Base-by-base conservation (phyloP, 2,797 vertebrate genomes). In the Tenualosa ilisha region DNA sequence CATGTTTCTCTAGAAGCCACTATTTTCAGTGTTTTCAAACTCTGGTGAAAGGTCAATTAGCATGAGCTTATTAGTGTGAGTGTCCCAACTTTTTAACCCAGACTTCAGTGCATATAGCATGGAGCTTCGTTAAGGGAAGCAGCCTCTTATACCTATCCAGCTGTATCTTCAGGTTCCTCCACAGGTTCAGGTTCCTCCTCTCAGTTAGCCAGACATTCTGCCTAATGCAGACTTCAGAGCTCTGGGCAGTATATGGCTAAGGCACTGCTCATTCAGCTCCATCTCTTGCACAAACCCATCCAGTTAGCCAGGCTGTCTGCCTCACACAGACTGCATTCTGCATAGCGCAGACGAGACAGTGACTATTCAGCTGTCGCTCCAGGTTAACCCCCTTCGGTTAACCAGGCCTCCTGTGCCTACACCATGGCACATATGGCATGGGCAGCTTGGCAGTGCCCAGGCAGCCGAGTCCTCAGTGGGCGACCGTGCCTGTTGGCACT, bases 401-500 rank as follows among this genome's bases (percentile, higher is more conserved):
- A 22, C 3, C 20, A n/a, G 56, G 56, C 56, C 6, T 59, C 56
- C 20, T 59, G 20, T 22, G 56, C 56, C 20, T 3, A 22, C 15
- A 15, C 56, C 22, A 0, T 22, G 20, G 56, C 22, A 7, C 56
- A 59, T 65, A 26, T 65, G 61, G 61, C 61, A 24, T 7, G 7
- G 61, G 61, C 61, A 26, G n/a, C 22, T 22, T 65, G 61, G 61
- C 61, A 65, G 61, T 65, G 61, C 61, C 61, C 87, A 91, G 90
- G 91, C 94, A 94, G 94, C 93, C 95, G 94, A 92, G 89, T 87
- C 87, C 93, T 91, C 93, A 92, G 94, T 84, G 86, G 94, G 93
- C 65, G 89, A 86, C 85, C 83, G 83, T 82, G 88, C 79, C 87
- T 83, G 85, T 51, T 51, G 83, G 85, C 87, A 49, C 87, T 17